Base-by-base conservation (phyloP, 2,797 vertebrate genomes). In the Acrossocheilus fasciatus region DNA sequence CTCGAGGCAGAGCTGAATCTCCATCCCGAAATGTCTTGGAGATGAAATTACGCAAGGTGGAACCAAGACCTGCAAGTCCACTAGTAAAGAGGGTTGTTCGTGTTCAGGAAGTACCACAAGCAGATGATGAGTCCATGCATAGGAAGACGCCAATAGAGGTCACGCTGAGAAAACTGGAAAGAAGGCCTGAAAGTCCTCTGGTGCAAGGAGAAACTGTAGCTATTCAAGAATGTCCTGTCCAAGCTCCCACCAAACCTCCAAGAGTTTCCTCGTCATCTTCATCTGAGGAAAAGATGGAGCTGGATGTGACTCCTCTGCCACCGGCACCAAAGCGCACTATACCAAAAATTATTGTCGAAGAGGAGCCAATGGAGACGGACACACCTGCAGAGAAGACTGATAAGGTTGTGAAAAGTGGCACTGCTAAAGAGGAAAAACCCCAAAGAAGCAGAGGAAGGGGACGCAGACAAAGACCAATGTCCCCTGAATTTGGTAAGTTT, bases 401-500 rank as follows among this genome's bases (percentile, higher is more conserved):
- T 45, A 92, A 90, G 87, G 66, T 82, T 87, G 92, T 90, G 76
- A 93, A 81, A 66, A 81, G 77, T 36, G 76, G 66, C 12, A 79
- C 82, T 45, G 52, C 73, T 73, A 94, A 91, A 92, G 93, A 94
- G 30, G 93, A 90, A 90, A 93, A 94, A 82, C 91, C 91, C 23
- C 92, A 90, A n/a, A 95, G 96, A 89, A 95, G 92, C 91, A 97
- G 96, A 94, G 97, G 95, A 86, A 99, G 96, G 93, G 96, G 95
- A 85, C 97, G 97, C 4, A 96, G 97, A 88, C 90, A 93, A 69
- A 95, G 97, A 88, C 97, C 97, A 72, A 94, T 96, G 90, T 99
- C 98, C 59, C 98, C 98, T 18, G 98, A 99, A 91, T 92, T 96
- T 92, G 98, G 98, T 99, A 95, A 26, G 30, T 64, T 36, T 20